Percentiles rank a stretch among this genome's conserved stretches.
Conservation (phyloP, 2,113 vertebrate species). For the Puma concolor region DNA sequence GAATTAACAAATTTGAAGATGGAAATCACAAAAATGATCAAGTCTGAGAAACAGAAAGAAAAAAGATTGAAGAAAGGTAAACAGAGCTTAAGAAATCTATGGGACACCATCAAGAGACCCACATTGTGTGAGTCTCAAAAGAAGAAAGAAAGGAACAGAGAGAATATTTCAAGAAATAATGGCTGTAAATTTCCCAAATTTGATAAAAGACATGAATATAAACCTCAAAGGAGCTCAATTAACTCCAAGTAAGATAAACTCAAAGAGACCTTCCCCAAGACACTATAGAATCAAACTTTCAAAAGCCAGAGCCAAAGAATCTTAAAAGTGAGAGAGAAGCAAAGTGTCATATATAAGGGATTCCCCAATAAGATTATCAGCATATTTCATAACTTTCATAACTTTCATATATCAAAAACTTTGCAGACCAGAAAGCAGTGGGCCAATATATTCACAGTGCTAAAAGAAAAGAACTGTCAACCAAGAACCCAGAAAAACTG, state of each 20-base stretch:
- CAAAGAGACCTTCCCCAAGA: background rate
- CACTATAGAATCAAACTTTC: background rate
- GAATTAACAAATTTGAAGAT: background rate
- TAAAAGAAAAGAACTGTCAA: background rate
- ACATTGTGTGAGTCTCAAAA: background rate
- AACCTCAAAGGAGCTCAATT: background rate
- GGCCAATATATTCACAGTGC: background rate
- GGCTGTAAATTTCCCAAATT: background rate
- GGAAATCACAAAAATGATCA: background rate
- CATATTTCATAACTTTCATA: background rate
- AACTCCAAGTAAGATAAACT: background rate
- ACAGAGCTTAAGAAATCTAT: background rate
- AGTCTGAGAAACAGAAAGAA: background rate
- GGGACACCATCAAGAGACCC: background rate
- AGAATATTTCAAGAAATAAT: background rate
- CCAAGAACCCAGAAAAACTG: background rate
- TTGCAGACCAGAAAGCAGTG: background rate
- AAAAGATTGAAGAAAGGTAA: background rate
- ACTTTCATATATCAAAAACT: background rate
- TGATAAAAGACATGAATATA: background rate
- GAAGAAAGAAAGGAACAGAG: background rate
- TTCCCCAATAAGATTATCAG: background rate
- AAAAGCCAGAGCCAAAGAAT: background rate
- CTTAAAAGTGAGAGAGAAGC: background rate
- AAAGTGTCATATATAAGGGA: background rate